Percentiles rank a stretch among this genome's conserved stretches.
phyloP scores from a whole-genome alignment of 2,797 vertebrate species.

The Poecilia velifera region DNA sequence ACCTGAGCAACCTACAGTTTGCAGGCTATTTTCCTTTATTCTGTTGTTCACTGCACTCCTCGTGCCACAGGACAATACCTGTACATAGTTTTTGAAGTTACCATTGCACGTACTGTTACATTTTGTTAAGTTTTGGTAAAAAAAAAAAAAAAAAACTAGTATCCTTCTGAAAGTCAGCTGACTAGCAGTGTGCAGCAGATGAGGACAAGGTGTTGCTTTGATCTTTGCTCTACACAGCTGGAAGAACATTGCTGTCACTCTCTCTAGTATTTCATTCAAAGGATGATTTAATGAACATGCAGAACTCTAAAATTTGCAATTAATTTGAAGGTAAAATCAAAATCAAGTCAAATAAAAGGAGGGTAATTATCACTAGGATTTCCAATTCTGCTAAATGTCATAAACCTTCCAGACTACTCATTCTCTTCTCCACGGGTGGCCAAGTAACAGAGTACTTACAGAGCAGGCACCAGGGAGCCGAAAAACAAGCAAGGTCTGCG shows the following conservation, averaged over 20 bases:
- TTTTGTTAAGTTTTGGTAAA: not conserved
- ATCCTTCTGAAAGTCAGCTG: not conserved
- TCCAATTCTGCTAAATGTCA: not conserved
- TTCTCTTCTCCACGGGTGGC: not conserved
- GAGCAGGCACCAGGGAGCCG: not conserved
- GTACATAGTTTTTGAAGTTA: not conserved
- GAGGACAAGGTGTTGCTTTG: not conserved
- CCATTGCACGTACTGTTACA: not conserved
- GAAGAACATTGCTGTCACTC: not conserved
- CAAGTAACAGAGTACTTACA: not conserved
- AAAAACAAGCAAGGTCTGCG: not conserved
- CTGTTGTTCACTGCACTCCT: not conserved
- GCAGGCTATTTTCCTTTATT: not conserved
- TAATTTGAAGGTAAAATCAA: not conserved
- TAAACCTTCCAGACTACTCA: not conserved
- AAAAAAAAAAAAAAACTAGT: too few species aligned
- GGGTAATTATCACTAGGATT: not conserved
- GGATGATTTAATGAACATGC: not conserved
- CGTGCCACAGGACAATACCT: not conserved
- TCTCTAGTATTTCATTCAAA: not conserved
- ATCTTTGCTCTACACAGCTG: not conserved
- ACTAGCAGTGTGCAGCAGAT: not conserved
- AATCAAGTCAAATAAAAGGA: not conserved
- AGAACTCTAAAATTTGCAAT: not conserved
- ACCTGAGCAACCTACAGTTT: not conserved